Percentiles rank a stretch among this genome's conserved stretches.
These are phyloP conservation scores for Sylvilagus floridanus DNA, from an alignment of 2,797 vertebrate species.

Conservation along the genomic window DNA sequence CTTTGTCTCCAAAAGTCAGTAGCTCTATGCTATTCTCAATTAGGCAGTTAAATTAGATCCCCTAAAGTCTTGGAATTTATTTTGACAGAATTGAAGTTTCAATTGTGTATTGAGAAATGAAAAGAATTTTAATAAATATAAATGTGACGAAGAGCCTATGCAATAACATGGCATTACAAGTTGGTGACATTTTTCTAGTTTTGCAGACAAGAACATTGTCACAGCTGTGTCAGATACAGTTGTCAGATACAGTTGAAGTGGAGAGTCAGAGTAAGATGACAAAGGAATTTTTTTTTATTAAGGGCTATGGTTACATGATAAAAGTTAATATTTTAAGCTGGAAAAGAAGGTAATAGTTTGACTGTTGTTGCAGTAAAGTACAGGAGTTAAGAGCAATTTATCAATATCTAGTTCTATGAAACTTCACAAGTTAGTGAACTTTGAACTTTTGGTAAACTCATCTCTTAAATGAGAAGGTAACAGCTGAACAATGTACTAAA, in stretches of 20 bases:
- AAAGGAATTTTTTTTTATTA: not conserved
- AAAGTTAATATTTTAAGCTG: not conserved
- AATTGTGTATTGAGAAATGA: not conserved
- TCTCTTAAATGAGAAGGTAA: not conserved
- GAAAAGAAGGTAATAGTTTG: not conserved
- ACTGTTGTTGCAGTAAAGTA: not conserved
- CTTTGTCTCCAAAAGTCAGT: not conserved
- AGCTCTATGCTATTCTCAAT: not conserved
- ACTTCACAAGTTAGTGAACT: not conserved
- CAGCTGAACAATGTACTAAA: no score
- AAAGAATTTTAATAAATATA: conserved; percentile 42
- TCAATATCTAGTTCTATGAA: not conserved
- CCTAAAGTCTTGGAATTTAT: not conserved
- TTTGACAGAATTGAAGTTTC: not conserved
- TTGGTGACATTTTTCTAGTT: conserved; percentile 1
- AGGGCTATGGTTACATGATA: not conserved
- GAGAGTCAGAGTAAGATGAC: not conserved
- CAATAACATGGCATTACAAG: not conserved
- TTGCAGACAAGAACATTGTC: conserved; percentile 8
- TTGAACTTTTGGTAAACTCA: not conserved
- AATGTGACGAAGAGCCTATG: not conserved
- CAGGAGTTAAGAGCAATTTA: not conserved
- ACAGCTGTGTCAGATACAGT: not conserved
- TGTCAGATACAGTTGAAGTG: not conserved
- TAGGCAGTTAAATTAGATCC: not conserved